Evolutionary conservation across 2,888 invertebrate species (phyloP), one percentile per base, ranked within the genome.

Genomic region (Xestia rhomboidea): DNA sequence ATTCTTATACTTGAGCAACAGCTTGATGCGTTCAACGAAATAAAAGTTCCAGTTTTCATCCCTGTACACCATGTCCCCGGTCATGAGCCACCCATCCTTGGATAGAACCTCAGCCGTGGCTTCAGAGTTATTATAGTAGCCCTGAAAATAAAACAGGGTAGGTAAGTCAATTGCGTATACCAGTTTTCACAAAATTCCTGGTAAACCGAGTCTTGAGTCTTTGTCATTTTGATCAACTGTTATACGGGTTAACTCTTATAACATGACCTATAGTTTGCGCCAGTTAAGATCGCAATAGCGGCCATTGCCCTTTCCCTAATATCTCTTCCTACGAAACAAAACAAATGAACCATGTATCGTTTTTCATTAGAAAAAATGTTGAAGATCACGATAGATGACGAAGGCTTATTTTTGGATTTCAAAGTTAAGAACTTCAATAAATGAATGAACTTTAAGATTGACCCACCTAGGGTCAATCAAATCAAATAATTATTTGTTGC

Each of bases 11-110:
- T 97, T 97, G 0, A 97, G 90, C 85, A 97, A 90, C 78, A 97
- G 92, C 81, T 97, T 97, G 11, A 97, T 93, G 41, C 97, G 93
- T 60, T 97, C 97, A 2, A 96, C 94, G 46, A 96, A 94, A 89
- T 91, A 97, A 80, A 94, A 97, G 84, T 96, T 94, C 84, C 92
- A 93, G 27, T 96, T 92, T 51, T 97, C 95, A 82, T 97, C 97
- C 81, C 96, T 96, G 82, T 96, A 97, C 64, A 96, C 94, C 66
- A 97, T 89, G 84, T 97, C 97, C 0, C 97, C 97, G 0, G 97
- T 96, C 88, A 93, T 96, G 51, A 97, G 93, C 96, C 97, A 97
- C 0, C 94, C 91, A n/a, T 95, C 95, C 13, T 91, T 90, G 11
- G 95, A 92, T 7, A 92, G 81, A 0, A 93, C 88, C 27, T 94